Evolutionary conservation across 2,888 invertebrate species (phyloP).

Genomic region (Salticus scenicus): DNA sequence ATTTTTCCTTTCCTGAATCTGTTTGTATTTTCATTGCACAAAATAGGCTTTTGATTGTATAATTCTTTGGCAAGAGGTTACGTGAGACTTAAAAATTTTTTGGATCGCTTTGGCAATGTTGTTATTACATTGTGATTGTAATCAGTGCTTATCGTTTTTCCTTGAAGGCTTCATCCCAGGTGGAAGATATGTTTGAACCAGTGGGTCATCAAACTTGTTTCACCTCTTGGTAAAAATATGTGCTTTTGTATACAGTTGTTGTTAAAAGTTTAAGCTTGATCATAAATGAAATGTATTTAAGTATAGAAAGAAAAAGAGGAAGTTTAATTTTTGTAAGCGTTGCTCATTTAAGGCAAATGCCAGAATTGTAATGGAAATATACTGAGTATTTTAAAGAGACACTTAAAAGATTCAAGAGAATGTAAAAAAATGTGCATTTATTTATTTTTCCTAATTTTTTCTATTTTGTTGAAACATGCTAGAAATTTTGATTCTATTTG

Average conservation of each 20-base stretch:
- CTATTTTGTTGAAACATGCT: too few relatives aligned
- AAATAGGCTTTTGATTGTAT: neutral
- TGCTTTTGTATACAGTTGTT: conserved; percentile 52
- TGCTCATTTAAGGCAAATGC: too few relatives aligned
- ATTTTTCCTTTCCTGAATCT: too few relatives aligned
- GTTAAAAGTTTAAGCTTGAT: conserved; percentile 31
- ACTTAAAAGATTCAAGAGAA: too few relatives aligned
- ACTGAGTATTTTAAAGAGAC: too few relatives aligned
- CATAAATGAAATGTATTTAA: neutral
- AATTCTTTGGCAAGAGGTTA: neutral
- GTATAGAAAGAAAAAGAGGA: too few relatives aligned
- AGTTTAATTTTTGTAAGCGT: too few relatives aligned
- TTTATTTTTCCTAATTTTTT: too few relatives aligned
- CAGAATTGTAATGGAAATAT: too few relatives aligned
- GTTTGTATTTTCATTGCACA: too few relatives aligned
- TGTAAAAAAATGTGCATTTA: too few relatives aligned
- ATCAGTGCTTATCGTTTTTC: conserved; percentile 65
- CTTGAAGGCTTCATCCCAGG: conserved; percentile 58
- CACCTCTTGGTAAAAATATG: conserved; percentile 67
- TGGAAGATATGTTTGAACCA: conserved; percentile 66
- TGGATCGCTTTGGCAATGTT: conserved; percentile 33
- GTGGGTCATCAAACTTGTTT: conserved; percentile 58
- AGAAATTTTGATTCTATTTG: too few relatives aligned
- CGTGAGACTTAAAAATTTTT: neutral
- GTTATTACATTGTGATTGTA: conserved; percentile 57